A percentile compares a stretch with the other conserved stretches of the same genome.
These are phyloP conservation scores for Prosopocoilus inquinatus DNA, from an alignment of 2,888 invertebrate genomes.

Conservation along the genomic window DNA sequence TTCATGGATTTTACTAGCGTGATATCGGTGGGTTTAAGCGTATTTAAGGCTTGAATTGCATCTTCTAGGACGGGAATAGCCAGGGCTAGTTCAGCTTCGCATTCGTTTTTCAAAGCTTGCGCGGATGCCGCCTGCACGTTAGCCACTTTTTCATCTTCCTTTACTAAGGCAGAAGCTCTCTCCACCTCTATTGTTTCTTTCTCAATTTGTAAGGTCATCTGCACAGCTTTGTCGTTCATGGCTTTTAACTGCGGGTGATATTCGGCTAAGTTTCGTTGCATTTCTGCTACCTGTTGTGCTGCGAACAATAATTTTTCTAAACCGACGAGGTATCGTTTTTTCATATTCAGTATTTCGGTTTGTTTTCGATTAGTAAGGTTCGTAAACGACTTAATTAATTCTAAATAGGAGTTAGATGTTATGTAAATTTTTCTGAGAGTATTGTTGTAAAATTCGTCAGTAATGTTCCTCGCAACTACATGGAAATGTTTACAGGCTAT, in stretches of 20 bases:
- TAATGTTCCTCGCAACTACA: conserved; percentile 66
- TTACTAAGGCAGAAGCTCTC: conserved; percentile 74
- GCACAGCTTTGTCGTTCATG: conserved; percentile 69
- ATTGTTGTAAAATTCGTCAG: conserved; percentile 62
- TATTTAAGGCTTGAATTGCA: conserved; percentile 74
- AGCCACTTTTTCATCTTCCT: conserved; percentile 83
- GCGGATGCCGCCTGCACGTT: conserved; percentile 84
- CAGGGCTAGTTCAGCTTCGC: conserved; percentile 88
- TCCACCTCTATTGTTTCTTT: conserved; percentile 74
- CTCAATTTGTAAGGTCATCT: conserved; percentile 76
- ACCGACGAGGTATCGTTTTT: conserved; percentile 59
- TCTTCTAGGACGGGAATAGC: conserved; percentile 82
- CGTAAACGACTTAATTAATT: conserved; percentile 76
- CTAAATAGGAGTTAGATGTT: conserved; percentile 82
- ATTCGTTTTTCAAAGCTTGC: conserved; percentile 81
- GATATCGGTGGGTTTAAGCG: conserved; percentile 81
- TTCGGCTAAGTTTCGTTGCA: conserved; percentile 72
- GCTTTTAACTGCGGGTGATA: conserved; percentile 72
- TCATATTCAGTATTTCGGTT: conserved; percentile 68
- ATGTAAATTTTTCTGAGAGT: conserved; percentile 75
- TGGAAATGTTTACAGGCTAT: conserved; percentile 88
- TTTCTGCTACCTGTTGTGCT: conserved; percentile 70
- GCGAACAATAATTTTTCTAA: conserved; percentile 77
- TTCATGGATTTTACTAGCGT: conserved; percentile 87
- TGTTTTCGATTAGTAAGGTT: conserved; percentile 70